Conservation (phyloP, 1,140 invertebrate genomes). For the Ips typographus region DNA sequence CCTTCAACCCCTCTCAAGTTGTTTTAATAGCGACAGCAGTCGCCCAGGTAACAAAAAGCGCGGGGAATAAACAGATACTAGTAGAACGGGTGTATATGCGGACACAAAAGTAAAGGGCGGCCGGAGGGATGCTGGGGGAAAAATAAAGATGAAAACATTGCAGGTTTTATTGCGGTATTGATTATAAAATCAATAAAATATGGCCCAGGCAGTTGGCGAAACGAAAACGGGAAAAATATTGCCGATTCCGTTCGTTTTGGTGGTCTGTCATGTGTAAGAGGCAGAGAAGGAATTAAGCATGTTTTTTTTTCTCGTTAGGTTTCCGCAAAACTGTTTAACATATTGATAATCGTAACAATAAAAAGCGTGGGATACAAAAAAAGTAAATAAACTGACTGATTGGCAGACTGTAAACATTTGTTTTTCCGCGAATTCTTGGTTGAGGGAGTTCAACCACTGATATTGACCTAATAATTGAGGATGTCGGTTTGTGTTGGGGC, state of each 20-base stretch:
- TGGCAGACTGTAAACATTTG: too few relatives aligned
- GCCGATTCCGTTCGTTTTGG: slow-evolving; percentile 46
- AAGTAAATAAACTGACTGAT: too few relatives aligned
- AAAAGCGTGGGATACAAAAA: too few relatives aligned
- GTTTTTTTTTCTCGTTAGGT: too few relatives aligned
- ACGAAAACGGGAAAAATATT: slow-evolving; percentile 51
- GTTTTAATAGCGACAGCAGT: slow-evolving; percentile 32
- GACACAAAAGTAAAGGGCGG: slow-evolving; percentile 33
- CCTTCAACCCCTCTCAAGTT: slow-evolving; percentile 2
- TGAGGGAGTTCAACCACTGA: too few relatives aligned
- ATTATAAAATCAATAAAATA: slow-evolving; percentile 57
- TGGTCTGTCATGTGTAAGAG: slow-evolving; percentile 39
- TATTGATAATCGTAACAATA: too few relatives aligned
- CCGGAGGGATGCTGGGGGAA: slow-evolving; percentile 45
- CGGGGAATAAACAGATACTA: slow-evolving; percentile 27
- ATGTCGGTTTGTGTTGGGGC: too few relatives aligned
- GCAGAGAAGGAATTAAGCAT: background rate
- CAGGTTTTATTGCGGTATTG: slow-evolving; percentile 56
- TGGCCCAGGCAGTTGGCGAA: slow-evolving; percentile 47
- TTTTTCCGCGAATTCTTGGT: too few relatives aligned
- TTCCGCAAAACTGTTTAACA: too few relatives aligned
- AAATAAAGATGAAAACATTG: slow-evolving; percentile 55
- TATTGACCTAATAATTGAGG: too few relatives aligned
- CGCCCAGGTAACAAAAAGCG: slow-evolving; percentile 35
- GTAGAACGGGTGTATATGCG: slow-evolving; percentile 34